Evolutionary conservation across 2,113 vertebrate species (phyloP).

Genomic region (Boleophthalmus pectinirostris): DNA sequence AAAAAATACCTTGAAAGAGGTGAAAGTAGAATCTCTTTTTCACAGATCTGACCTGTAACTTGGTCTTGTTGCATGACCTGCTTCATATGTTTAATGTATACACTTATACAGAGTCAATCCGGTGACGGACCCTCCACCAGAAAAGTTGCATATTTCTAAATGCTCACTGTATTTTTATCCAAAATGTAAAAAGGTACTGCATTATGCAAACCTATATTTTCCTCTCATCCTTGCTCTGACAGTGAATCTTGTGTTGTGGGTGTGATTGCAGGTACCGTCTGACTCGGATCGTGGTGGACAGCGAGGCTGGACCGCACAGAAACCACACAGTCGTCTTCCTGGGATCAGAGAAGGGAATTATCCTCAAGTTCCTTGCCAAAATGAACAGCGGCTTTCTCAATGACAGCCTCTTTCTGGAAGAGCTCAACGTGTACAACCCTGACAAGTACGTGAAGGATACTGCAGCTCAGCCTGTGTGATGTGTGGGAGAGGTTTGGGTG

Average conservation of each 20-base stretch:
- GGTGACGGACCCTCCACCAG: no score
- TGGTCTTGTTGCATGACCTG: no score
- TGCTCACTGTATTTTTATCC: background rate
- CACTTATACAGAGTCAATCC: no score
- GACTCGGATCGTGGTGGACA: constrained; percentile 94
- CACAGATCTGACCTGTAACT: no score
- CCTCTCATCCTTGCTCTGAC: background rate
- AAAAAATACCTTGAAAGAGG: no score
- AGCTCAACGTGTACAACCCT: constrained; percentile 94
- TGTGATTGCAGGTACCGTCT: constrained; percentile 86
- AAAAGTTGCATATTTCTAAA: background rate
- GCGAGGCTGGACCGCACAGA: constrained; percentile 85
- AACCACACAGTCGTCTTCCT: constrained; percentile 96
- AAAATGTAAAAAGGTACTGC: background rate
- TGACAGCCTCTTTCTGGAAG: constrained; percentile 96
- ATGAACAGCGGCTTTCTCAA: constrained; percentile 91
- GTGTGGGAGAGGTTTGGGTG: background rate
- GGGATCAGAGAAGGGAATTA: constrained; percentile 95
- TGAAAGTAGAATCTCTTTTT: no score
- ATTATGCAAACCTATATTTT: background rate
- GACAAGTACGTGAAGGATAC: constrained; percentile 84
- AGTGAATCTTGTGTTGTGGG: background rate
- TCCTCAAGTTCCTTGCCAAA: constrained; percentile 96
- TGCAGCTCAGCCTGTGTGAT: background rate
- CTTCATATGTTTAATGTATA: no score